A percentile compares a stretch with the other conserved stretches of the same genome.
These are phyloP conservation scores for Sylvicapra grimmia DNA, from an alignment of 2,113 vertebrate species.

Conservation along the genomic window DNA sequence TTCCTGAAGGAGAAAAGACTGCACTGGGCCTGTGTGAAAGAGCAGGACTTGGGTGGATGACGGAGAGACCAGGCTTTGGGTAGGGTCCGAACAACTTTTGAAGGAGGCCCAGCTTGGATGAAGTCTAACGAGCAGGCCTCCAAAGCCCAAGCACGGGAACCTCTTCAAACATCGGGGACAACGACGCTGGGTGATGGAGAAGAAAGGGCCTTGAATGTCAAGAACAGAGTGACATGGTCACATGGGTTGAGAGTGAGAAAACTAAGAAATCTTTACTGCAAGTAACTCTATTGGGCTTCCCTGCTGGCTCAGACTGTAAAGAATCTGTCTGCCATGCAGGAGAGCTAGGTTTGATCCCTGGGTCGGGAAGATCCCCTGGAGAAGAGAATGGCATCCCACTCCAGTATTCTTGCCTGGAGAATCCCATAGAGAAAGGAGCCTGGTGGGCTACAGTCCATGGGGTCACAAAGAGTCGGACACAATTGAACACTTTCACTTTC, in stretches of 20 bases:
- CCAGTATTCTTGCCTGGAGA: background rate
- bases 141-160: background rate
- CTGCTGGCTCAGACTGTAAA: background rate
- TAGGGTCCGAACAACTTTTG: background rate
- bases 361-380: background rate
- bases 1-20: background rate
- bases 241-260: background rate
- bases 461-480: background rate
- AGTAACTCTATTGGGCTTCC: background rate
- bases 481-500: background rate
- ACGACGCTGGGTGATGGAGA: background rate
- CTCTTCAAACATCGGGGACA: background rate
- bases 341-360: background rate
- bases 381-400: background rate
- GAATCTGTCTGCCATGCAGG: background rate
- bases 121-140: background rate
- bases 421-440: background rate
- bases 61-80: background rate
- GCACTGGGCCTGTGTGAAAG: background rate
- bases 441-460: background rate
- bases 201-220: background rate
- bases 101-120: background rate
- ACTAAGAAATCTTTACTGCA: background rate
- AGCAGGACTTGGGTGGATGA: background rate
- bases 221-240: background rate